Base-by-base conservation (phyloP, 2,113 vertebrate species). In the Seriola quinqueradiata region DNA sequence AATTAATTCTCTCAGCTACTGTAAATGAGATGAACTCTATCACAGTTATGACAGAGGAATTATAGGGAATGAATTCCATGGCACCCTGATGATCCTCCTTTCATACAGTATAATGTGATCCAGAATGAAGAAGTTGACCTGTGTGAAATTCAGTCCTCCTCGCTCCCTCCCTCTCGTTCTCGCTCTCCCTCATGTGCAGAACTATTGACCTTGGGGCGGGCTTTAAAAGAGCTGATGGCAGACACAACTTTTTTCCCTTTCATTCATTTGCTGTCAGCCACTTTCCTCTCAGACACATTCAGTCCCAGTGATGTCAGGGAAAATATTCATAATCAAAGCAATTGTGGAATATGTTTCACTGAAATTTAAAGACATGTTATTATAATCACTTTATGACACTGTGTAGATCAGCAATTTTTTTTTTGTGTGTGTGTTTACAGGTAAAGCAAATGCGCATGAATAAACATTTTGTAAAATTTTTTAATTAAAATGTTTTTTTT, bases 1-100 rank as follows among this genome's bases (percentile, higher is more conserved):
- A 85, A 93, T 91, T 59, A 86, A 89, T 88, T 83, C 70, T 79
- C 57, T 57, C 58, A 63, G 85, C 76, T 74, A 44, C 80, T 52
- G 78, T 89, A 90, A 93, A 90, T 86, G 90, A 90, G 88, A 78
- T 80, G 82, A 82, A 54, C 76, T 89, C 82, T 48, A 84, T 90
- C 86, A 90, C 76, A 59, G 73, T 64, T 60, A 72, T 79, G 88
- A 85, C 81, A 81, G 75, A 70, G 69, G 86, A 79, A 90, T 93
- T 86, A 81, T 57, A 55, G 57, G 60, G 68, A 88, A 87, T 91
- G 54, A 90, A 89, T 88, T 89, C 57, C 8, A 36, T 81, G 75
- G 87, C 83, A 68, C 79, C 75, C 42, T 57, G 55, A 87, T 88
- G 75, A 84, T 82, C 81, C 77, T 67, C 46, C 78, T 89, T 78